Evolutionary conservation across 2,113 vertebrate genomes (phyloP).

Genomic region (Solenodon paradoxus): DNA sequence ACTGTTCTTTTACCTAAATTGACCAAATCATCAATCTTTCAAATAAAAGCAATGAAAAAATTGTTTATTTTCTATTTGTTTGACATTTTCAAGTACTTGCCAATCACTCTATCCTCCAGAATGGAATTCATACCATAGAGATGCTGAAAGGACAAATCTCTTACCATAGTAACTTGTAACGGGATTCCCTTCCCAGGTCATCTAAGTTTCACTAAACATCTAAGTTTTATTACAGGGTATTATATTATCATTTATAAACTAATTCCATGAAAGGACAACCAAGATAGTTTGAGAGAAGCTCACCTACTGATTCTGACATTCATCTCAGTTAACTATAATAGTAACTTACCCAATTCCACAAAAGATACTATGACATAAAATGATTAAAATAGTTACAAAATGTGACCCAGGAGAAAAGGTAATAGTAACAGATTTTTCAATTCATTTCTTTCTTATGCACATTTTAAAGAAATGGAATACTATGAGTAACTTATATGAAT

Average conservation of each 20-base stretch:
- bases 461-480: conserved; percentile 5
- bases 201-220: neutral
- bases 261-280: neutral
- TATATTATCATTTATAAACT: neutral
- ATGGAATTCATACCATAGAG: neutral
- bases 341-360: conserved; percentile 16
- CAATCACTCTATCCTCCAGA: neutral
- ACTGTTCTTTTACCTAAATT: neutral
- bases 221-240: neutral
- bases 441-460: neutral
- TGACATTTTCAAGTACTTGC: neutral
- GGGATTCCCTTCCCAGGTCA: neutral
- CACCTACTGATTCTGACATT: neutral
- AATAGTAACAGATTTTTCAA: conserved; percentile 1
- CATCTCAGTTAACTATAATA: neutral
- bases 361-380: neutral
- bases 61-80: conserved; percentile 18
- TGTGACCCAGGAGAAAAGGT: neutral
- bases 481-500: neutral
- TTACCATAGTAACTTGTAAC: neutral
- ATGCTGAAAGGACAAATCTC: neutral
- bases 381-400: neutral
- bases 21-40: conserved; percentile 4
- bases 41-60: neutral
- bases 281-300: neutral